These are phyloP conservation scores for Notechis scutatus DNA, from an alignment of 2,113 vertebrate species.

Conservation along the genomic window DNA sequence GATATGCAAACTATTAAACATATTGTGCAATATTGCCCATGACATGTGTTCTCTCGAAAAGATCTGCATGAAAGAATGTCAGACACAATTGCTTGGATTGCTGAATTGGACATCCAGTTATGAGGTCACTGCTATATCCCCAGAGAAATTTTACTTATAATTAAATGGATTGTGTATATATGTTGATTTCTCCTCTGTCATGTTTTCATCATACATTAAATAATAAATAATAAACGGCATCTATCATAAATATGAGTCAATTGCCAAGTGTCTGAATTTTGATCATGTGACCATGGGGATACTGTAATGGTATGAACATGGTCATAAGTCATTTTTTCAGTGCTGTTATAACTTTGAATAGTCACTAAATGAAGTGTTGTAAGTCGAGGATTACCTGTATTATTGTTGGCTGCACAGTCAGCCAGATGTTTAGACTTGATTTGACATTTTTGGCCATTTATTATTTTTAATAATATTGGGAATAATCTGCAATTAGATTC, in stretches of 20 bases:
- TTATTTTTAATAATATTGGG: neutral
- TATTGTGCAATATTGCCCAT: neutral
- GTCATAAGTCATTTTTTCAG: neutral
- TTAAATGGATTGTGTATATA: neutral
- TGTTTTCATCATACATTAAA: neutral
- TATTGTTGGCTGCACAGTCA: neutral
- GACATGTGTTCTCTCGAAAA: neutral
- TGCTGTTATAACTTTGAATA: neutral
- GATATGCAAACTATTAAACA: neutral
- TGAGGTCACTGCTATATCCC: neutral
- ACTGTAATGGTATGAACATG: neutral
- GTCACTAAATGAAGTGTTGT: neutral
- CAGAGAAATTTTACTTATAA: neutral
- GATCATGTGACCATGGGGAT: neutral
- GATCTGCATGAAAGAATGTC: neutral
- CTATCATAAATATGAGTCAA: neutral
- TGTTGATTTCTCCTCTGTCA: neutral
- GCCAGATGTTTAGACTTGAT: neutral
- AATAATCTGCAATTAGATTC: neutral
- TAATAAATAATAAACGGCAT: neutral
- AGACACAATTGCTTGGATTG: neutral
- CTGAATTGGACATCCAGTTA: neutral
- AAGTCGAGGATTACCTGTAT: neutral
- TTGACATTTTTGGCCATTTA: neutral
- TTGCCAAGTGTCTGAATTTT: neutral